Evolutionary conservation across 2,888 invertebrate species (phyloP).

Genomic region (Morpho deidamia): DNA sequence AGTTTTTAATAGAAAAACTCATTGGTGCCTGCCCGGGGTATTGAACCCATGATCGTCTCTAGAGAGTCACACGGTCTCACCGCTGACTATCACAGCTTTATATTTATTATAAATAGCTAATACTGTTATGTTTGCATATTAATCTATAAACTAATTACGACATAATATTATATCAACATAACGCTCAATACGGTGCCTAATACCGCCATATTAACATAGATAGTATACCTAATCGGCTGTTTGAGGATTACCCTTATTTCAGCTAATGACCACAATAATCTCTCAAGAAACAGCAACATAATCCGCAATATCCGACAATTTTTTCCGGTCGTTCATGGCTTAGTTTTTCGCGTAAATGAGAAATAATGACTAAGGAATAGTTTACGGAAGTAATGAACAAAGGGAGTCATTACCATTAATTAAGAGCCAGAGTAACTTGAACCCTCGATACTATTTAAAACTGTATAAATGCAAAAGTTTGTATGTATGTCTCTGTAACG

Average conservation of each 20-base stretch:
- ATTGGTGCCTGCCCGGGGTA: too few species aligned
- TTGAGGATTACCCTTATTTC: constrained; percentile 13
- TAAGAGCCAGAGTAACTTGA: too few species aligned
- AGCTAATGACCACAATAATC: constrained; percentile 18
- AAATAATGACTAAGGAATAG: background rate
- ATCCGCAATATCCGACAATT: constrained; percentile 6
- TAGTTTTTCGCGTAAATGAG: constrained; percentile 4
- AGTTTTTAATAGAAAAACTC: too few species aligned
- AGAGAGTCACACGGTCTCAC: too few species aligned
- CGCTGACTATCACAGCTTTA: too few species aligned
- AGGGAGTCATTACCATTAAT: background rate
- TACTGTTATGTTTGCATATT: too few species aligned
- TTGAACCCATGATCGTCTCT: too few species aligned
- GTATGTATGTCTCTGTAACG: too few species aligned
- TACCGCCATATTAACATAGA: constrained; percentile 10
- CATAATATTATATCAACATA: background rate
- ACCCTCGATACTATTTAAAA: too few species aligned
- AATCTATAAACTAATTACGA: background rate
- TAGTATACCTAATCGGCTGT: constrained; percentile 14
- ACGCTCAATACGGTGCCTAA: constrained; percentile 1
- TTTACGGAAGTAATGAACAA: background rate
- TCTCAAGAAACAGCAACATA: constrained; percentile 16
- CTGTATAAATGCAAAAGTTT: too few species aligned
- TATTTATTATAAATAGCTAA: too few species aligned
- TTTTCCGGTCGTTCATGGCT: constrained; percentile 1